Evolutionary conservation across 2,888 invertebrate species (phyloP).

Genomic region (Syrphus vitripennis): DNA sequence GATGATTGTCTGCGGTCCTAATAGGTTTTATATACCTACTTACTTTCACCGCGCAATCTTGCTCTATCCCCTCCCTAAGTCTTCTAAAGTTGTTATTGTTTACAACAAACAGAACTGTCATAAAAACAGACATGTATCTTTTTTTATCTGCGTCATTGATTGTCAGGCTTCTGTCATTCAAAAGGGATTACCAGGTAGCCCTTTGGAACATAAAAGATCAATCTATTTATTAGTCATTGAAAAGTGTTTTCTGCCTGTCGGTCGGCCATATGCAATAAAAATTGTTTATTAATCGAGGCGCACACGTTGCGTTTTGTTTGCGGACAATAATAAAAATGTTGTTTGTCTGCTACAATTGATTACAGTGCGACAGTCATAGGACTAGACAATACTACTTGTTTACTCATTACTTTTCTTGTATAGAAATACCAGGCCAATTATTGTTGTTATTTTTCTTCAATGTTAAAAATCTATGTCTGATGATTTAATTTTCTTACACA

Average conservation of each 20-base stretch:
- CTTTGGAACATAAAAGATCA: neutral
- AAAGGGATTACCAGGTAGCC: conserved; percentile 21
- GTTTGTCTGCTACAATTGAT: conserved; percentile 12
- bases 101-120: neutral
- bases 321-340: conserved; percentile 8
- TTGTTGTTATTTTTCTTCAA: neutral
- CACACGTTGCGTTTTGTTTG: conserved; percentile 26
- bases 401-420: conserved; percentile 11
- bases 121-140: neutral
- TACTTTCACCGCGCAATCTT: conserved; percentile 13
- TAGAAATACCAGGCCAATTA: neutral
- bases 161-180: neutral
- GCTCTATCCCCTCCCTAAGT: neutral
- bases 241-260: conserved; percentile 17
- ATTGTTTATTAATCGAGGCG: conserved; percentile 38
- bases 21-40: neutral
- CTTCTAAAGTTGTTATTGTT: neutral
- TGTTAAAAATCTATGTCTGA: neutral
- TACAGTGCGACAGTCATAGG: neutral
- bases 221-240: conserved; percentile 34
- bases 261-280: conserved; percentile 50
- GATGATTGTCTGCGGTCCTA: neutral
- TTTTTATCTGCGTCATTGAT: neutral
- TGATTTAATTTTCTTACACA: neutral
- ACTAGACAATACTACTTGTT: conserved; percentile 15